phyloP scores from a whole-genome alignment of 2,113 vertebrate genomes.

The Turnix velox region DNA sequence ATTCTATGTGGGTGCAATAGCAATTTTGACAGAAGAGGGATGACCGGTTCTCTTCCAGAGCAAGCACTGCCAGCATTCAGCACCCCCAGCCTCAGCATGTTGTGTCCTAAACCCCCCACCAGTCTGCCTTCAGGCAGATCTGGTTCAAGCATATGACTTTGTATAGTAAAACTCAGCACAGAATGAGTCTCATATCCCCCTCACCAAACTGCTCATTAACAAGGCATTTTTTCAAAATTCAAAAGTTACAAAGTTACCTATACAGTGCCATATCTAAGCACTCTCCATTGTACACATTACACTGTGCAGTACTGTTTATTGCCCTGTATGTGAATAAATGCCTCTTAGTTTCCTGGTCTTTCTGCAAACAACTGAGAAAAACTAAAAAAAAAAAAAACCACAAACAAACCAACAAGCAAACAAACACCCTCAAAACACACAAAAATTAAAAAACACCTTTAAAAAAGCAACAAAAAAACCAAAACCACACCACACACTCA shows the following conservation, averaged over 20 bases:
- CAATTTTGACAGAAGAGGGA: neutral
- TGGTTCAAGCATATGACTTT: neutral
- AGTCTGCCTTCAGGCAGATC: neutral
- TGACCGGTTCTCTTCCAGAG: neutral
- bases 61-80: too few relatives aligned
- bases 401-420: too few relatives aligned
- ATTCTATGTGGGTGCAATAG: neutral
- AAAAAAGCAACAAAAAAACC: too few relatives aligned
- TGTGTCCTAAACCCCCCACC: neutral
- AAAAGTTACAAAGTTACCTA: neutral
- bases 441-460: too few relatives aligned
- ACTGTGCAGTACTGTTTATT: neutral
- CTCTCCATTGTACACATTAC: neutral
- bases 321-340: neutral
- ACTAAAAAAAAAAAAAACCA: too few relatives aligned
- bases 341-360: neutral
- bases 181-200: neutral
- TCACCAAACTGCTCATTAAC: neutral
- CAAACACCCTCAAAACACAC: too few relatives aligned
- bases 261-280: neutral
- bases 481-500: too few relatives aligned
- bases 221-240: neutral
- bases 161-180: neutral
- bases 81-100: rapidly evolving
- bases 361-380: neutral